Evolutionary conservation across 2,797 vertebrate genomes (phyloP).

Genomic region (Sebastes reedi): DNA sequence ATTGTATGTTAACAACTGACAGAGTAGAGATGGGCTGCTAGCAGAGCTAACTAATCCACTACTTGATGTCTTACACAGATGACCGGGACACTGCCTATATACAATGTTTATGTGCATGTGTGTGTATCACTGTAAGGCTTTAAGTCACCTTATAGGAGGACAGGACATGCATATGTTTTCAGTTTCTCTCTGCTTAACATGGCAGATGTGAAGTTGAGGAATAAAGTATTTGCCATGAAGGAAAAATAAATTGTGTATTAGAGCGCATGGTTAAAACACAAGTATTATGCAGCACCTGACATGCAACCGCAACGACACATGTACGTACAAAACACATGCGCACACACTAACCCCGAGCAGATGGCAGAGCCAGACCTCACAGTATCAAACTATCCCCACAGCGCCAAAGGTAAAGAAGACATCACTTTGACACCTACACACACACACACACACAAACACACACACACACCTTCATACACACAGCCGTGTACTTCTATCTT

Average conservation of each 20-base stretch:
- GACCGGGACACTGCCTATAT: no score
- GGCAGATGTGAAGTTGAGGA: background rate
- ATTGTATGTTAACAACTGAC: background rate
- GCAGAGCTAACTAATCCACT: background rate
- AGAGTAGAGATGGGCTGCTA: background rate
- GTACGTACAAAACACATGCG: slow-evolving; percentile 24
- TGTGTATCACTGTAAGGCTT: background rate
- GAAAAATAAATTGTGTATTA: slow-evolving; percentile 18
- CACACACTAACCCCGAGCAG: slow-evolving; percentile 67
- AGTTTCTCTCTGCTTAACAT: background rate
- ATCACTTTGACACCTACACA: slow-evolving; percentile 45
- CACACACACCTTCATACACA: background rate
- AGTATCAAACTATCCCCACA: slow-evolving; percentile 57
- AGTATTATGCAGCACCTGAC: slow-evolving; percentile 48
- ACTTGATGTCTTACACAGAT: background rate
- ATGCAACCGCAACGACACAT: slow-evolving; percentile 31
- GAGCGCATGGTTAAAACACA: slow-evolving; percentile 15
- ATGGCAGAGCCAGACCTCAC: slow-evolving; percentile 70
- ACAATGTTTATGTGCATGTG: no score
- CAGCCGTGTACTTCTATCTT: background rate
- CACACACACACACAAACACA: background rate
- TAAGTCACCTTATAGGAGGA: background rate
- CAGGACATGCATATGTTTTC: background rate
- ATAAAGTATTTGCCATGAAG: background rate
- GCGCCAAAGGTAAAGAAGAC: slow-evolving; percentile 68